Conservation (phyloP, 2,888 invertebrate species). For the Pecten maximus region DNA sequence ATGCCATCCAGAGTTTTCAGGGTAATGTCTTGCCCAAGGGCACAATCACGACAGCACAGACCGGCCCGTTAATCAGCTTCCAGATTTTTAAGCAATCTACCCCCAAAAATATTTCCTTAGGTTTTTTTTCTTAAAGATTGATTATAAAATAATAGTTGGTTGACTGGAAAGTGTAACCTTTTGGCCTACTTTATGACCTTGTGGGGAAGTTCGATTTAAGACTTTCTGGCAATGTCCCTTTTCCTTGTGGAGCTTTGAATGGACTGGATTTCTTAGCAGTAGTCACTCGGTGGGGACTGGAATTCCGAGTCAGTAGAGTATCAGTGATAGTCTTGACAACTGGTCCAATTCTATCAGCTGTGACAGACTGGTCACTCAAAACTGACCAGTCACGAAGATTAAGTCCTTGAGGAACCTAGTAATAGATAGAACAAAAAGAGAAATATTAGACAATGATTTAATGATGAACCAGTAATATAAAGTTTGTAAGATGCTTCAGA, state of each 20-base stretch:
- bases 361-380: neutral
- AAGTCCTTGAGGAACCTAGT: conserved; percentile 37
- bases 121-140: neutral
- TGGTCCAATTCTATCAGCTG: conserved; percentile 40
- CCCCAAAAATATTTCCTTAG: no score
- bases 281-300: neutral
- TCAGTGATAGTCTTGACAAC: neutral
- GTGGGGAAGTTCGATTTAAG: neutral
- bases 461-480: no score
- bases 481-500: no score
- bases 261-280: neutral
- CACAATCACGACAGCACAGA: no score
- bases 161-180: neutral
- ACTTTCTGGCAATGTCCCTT: neutral
- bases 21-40: no score
- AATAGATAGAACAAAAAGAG: no score
- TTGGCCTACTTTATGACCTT: neutral
- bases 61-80: no score
- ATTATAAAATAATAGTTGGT: neutral
- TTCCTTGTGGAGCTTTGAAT: neutral
- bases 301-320: neutral
- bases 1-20: no score
- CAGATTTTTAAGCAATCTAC: no score
- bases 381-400: conserved; percentile 40
- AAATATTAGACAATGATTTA: no score